phyloP scores from a whole-genome alignment of 2,888 invertebrate species.

The Nipponacmea schrenckii region DNA sequence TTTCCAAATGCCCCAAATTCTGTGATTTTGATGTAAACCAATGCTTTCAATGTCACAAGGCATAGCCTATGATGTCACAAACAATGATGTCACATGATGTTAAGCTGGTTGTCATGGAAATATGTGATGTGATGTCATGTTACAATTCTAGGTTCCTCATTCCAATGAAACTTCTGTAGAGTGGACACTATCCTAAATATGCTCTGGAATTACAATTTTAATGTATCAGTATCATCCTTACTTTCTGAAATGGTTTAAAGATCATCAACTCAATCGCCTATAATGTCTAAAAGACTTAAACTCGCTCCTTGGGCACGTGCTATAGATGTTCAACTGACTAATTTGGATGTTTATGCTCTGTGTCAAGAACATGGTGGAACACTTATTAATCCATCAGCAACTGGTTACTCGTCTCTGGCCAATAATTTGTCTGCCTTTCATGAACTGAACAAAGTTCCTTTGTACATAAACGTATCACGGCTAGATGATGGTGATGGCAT shows the following conservation, averaged over 20 bases:
- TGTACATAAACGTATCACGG: background rate
- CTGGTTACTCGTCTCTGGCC: background rate
- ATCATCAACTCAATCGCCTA: background rate
- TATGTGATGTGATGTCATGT: background rate
- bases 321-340: background rate
- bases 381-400: background rate
- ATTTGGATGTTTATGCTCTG: background rate
- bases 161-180: no score
- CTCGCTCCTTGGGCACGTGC: background rate
- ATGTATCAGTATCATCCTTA: background rate
- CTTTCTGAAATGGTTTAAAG: background rate
- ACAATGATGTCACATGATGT: background rate
- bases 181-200: background rate
- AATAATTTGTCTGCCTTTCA: background rate
- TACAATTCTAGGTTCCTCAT: background rate
- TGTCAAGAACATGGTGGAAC: background rate
- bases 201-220: background rate
- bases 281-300: background rate
- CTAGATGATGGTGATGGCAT: no score
- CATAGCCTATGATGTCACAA: no score
- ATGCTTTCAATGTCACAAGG: slow-evolving; percentile 9
- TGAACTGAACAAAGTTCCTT: background rate
- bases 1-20: background rate
- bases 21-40: background rate
- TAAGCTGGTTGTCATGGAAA: background rate